phyloP scores from a whole-genome alignment of 2,797 vertebrate species.

The Notolepis coatsorum region DNA sequence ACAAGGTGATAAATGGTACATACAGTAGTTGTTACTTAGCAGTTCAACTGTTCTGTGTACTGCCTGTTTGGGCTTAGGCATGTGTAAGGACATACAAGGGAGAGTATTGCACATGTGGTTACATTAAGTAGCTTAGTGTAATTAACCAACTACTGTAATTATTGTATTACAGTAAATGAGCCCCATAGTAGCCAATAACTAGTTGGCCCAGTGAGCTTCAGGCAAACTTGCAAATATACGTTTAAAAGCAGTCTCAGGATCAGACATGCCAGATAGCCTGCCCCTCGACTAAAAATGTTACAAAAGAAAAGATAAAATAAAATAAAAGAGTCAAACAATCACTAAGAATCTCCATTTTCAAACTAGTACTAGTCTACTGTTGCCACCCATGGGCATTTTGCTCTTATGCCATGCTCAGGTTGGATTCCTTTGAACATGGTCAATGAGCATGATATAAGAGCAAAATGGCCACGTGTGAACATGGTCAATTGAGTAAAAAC shows the following conservation, averaged over 20 bases:
- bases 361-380: conserved; percentile 9
- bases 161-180: background rate
- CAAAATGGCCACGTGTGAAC: background rate
- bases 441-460: too few relatives aligned
- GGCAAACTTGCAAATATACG: conserved; percentile 21
- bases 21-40: background rate
- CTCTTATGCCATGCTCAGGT: too few relatives aligned
- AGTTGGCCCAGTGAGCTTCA: conserved; percentile 28
- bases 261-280: conserved; percentile 23
- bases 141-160: background rate
- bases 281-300: conserved; percentile 26
- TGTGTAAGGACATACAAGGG: background rate
- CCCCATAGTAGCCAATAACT: conserved; percentile 26
- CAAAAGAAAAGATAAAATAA: conserved; percentile 10
- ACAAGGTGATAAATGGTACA: background rate
- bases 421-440: too few relatives aligned
- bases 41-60: background rate
- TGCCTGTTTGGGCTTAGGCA: background rate
- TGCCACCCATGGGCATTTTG: too few relatives aligned
- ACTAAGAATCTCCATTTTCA: background rate
- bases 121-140: background rate
- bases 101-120: conserved; percentile 61
- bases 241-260: conserved; percentile 29
- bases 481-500: background rate
- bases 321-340: conserved; percentile 18